Evolutionary conservation across 2,113 vertebrate genomes (phyloP).

Genomic region (Pterocles orientalis): DNA sequence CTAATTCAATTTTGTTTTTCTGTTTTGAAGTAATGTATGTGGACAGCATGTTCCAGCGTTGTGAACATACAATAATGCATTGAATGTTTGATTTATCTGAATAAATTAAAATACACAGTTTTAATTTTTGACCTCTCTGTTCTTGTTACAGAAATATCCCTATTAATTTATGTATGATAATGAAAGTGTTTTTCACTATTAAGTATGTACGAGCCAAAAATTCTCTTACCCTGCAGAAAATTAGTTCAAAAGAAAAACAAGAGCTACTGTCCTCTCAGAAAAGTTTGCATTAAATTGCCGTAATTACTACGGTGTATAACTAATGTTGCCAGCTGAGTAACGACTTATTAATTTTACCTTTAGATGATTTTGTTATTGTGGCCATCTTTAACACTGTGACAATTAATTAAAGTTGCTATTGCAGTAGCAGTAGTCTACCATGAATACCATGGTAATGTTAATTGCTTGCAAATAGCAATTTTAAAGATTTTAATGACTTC

Average conservation of each 20-base stretch:
- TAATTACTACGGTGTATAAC: not conserved
- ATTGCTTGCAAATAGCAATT: not conserved
- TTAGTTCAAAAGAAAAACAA: not conserved
- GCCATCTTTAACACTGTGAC: not conserved
- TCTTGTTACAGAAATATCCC: not conserved
- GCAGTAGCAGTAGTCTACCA: not conserved
- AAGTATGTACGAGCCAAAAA: not conserved
- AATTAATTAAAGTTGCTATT: not conserved
- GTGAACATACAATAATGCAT: not conserved
- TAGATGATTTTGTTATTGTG: not conserved
- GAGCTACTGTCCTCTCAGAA: not conserved
- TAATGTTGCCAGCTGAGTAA: not conserved
- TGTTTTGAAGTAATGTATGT: not conserved
- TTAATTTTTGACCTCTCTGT: not conserved
- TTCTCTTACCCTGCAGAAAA: not conserved
- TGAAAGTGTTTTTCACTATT: not conserved
- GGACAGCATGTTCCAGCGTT: not conserved
- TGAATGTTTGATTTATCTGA: not conserved
- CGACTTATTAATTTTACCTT: not conserved
- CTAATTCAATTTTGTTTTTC: not conserved
- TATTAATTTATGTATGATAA: slow-evolving; percentile 35
- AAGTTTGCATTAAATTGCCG: not conserved
- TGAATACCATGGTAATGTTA: not conserved
- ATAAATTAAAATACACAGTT: not conserved
- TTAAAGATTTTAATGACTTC: not conserved